A percentile compares a stretch with the other conserved stretches of the same genome.
These are phyloP conservation scores for Drosophila eohydei DNA, from an alignment of 2,888 invertebrate genomes.

Conservation along the genomic window DNA sequence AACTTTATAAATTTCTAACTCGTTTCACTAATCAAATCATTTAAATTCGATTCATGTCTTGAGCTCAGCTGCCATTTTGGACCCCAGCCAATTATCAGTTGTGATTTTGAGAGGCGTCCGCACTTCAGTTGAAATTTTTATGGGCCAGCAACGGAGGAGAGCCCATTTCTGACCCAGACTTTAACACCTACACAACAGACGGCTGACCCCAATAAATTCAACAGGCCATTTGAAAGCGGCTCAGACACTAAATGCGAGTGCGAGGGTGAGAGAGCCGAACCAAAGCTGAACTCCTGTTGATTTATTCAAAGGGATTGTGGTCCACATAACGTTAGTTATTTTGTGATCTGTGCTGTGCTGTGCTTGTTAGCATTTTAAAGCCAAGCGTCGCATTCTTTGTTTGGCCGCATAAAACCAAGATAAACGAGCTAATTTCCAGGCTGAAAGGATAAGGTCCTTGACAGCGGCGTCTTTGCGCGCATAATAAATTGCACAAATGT, in stretches of 20 bases:
- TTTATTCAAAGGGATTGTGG: slow-evolving; percentile 69
- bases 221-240: slow-evolving; percentile 39
- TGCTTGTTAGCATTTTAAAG: slow-evolving; percentile 60
- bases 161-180: slow-evolving; percentile 16
- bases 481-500: slow-evolving; percentile 70
- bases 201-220: slow-evolving; percentile 69
- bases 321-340: slow-evolving; percentile 56
- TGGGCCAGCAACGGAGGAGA: slow-evolving; percentile 15
- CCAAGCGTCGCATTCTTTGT: slow-evolving; percentile 26
- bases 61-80: slow-evolving; percentile 56
- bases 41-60: slow-evolving; percentile 59
- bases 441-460: slow-evolving; percentile 31
- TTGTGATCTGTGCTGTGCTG: slow-evolving; percentile 30
- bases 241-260: slow-evolving; percentile 9
- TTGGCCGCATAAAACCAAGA: slow-evolving; percentile 58
- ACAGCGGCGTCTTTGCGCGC: slow-evolving; percentile 39
- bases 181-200: slow-evolving; percentile 39
- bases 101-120: slow-evolving; percentile 50
- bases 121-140: slow-evolving; percentile 44
- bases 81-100: slow-evolving; percentile 67
- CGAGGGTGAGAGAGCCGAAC: too few species aligned
- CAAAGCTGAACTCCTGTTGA: slow-evolving; percentile 64
- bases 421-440: slow-evolving; percentile 75
- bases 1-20: not conserved
- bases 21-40: slow-evolving; percentile 53